Evolutionary conservation across 35 echinoderm and acorn worm species (phyloP).

Genomic region (Holothuria glaberrima): DNA sequence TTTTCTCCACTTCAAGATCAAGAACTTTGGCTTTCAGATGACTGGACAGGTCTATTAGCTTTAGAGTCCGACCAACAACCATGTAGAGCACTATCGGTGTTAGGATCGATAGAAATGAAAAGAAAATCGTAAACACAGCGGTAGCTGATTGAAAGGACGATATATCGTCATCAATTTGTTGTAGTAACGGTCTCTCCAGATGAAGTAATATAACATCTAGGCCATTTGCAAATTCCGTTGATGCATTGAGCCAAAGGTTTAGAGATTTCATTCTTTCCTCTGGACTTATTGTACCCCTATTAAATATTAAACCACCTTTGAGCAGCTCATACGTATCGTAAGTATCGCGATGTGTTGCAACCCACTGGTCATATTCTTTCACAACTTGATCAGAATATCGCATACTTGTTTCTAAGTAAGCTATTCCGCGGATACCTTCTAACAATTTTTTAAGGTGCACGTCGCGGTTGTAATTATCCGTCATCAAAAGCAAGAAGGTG

Average conservation of each 20-base stretch:
- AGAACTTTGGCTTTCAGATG: background rate
- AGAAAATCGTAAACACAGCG: slow-evolving; percentile 10
- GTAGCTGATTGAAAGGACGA: background rate
- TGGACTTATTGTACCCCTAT: background rate
- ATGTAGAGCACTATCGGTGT: slow-evolving; percentile 11
- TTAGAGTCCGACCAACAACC: background rate
- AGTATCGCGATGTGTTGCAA: background rate
- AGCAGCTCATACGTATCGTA: background rate
- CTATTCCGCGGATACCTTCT: background rate
- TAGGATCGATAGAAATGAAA: background rate
- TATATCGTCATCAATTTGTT: slow-evolving; percentile 25
- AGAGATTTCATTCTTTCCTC: background rate
- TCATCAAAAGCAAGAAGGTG: background rate
- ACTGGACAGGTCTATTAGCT: background rate
- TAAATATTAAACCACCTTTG: background rate
- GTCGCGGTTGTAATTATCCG: background rate
- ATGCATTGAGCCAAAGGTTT: background rate
- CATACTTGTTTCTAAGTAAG: slow-evolving; percentile 26
- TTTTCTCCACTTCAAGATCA: slow-evolving; percentile 65
- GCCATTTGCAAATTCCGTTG: background rate
- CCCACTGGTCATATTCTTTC: background rate
- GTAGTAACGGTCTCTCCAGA: background rate
- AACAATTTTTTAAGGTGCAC: background rate
- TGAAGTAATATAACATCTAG: background rate
- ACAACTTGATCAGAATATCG: background rate